Evolutionary conservation across 2,113 vertebrate species (phyloP).

Genomic region (Pomatorhinus ruficollis): DNA sequence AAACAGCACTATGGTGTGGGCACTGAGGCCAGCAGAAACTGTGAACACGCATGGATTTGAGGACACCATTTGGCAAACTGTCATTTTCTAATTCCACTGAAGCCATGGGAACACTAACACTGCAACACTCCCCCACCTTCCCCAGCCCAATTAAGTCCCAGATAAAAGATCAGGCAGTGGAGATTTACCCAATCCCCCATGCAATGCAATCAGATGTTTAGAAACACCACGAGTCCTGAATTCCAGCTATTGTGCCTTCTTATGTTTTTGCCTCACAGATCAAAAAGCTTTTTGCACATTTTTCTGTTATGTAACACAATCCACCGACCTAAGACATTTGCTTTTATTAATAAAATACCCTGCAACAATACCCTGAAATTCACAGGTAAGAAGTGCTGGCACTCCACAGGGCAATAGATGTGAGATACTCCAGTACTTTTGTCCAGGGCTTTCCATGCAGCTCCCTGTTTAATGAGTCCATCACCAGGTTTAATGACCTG

Average conservation of each 20-base stretch:
- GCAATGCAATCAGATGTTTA: not conserved
- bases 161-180: not conserved
- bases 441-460: not conserved
- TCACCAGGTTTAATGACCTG: conserved; percentile 56
- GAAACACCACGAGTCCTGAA: not conserved
- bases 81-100: not conserved
- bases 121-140: not conserved
- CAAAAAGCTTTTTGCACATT: not conserved
- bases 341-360: not conserved
- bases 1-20: not conserved
- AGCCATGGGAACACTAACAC: not conserved
- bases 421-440: not conserved
- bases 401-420: not conserved
- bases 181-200: not conserved
- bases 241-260: not conserved
- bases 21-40: not conserved
- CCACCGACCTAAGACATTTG: not conserved
- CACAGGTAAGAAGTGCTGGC: not conserved
- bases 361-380: not conserved
- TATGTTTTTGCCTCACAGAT: not conserved
- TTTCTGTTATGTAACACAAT: not conserved
- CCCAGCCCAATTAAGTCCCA: not conserved
- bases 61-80: not conserved
- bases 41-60: not conserved
- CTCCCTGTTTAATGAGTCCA: conserved; percentile 47